Base-by-base conservation (phyloP, 2,888 invertebrate genomes). In the Eulithis testata region DNA sequence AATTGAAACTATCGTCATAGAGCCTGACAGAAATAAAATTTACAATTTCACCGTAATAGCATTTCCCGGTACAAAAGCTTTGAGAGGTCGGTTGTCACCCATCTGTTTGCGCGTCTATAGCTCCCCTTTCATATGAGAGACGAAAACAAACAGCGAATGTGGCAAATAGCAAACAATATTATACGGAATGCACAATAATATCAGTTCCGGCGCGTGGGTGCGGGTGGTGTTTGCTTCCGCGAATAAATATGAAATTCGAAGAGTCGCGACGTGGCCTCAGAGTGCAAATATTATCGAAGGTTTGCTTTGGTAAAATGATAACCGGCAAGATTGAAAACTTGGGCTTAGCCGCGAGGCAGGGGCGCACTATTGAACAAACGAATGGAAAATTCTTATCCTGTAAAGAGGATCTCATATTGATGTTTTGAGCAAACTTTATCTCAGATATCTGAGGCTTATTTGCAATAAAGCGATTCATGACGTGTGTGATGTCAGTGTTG, bases 161-260 rank as follows among this genome's bases (percentile, higher is more conserved):
- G 93, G 89, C 91, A 93, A 93, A 91, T 89, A 93, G 92, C 91
- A 93, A 93, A 93, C 93, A 93, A 93, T 93, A 93, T 93, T 93
- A 93, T 93, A 91, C 93, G 91, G 92, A 91, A 93, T 93, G 92
- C 93, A 93, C 93, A 93, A 93, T 93, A 93, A 93, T 93, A 93
- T 92, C 90, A 91, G 91, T 92, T 91, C 93, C 92, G 91, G 84
- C 81, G 84, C 82, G 85, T 85, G 88, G 87, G 87, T 83, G 84
- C 79, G 85, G 76, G 75, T 73, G 81, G 72, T 89, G 89, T 93
- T 93, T 92, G 85, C 91, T 86, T 87, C 83, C 85, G 87, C 89
- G 86, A 93, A 93, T 93, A 93, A 93, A 93, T 93, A 93, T 93
- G 93, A 93, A 91, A 93, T 92, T 90, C 89, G 92, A 91, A 91